Percentiles rank a stretch among this genome's conserved stretches.
Evolutionary conservation across 2,797 vertebrate species (phyloP).

Genomic region (Podarcis siculus): DNA sequence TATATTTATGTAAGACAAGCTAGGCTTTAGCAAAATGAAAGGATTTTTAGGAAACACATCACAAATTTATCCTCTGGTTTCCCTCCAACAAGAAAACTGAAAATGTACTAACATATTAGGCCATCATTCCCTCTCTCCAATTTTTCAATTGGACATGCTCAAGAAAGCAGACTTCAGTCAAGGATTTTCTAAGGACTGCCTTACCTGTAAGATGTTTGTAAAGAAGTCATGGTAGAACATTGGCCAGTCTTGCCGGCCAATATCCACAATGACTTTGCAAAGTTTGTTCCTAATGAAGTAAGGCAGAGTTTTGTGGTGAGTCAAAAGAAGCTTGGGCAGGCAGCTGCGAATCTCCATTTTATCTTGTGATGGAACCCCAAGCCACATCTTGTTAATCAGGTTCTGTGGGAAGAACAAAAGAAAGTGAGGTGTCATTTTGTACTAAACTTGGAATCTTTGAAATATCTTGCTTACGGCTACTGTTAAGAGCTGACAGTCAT

Average conservation of each 20-base stretch:
- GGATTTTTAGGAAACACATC: background rate
- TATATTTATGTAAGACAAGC: background rate
- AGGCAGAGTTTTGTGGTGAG: constrained; percentile 94
- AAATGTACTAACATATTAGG: background rate
- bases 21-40: background rate
- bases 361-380: constrained; percentile 94
- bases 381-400: constrained; percentile 99
- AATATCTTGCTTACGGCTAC: background rate
- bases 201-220: constrained; percentile 96
- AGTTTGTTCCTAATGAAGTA: constrained; percentile 98
- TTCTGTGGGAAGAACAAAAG: constrained; percentile 81
- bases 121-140: background rate
- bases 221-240: constrained; percentile 99
- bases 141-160: background rate
- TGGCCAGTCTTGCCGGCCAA: constrained; percentile 98
- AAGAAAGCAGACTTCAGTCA: background rate
- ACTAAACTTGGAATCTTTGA: background rate
- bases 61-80: background rate
- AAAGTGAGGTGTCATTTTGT: background rate
- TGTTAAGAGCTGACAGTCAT: background rate
- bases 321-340: constrained; percentile 94
- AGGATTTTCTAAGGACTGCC: constrained; percentile 1
- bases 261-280: constrained; percentile 98
- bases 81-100: background rate
- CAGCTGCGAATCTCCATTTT: constrained; percentile 98